phyloP scores from a whole-genome alignment of 2,113 vertebrate genomes.

The Ornithorhynchus anatinus region DNA sequence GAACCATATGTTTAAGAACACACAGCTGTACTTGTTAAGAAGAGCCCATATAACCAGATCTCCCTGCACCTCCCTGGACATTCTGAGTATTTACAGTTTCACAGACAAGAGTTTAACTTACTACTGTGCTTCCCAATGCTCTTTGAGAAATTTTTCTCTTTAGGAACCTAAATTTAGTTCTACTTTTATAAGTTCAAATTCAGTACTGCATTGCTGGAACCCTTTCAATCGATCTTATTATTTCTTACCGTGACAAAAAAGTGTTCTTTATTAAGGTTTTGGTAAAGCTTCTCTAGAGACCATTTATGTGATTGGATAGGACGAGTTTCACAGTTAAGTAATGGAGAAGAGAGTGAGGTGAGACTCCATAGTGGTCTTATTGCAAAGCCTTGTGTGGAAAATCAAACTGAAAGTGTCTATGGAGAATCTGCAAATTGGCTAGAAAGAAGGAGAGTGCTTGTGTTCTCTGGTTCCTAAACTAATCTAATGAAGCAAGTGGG shows the following conservation, averaged over 20 bases:
- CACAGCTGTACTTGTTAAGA: constrained; percentile 68
- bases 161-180: constrained; percentile 61
- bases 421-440: background rate
- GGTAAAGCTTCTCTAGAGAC: background rate
- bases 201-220: constrained; percentile 37
- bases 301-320: background rate
- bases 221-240: constrained; percentile 48
- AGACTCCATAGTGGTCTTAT: background rate
- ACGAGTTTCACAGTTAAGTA: background rate
- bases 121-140: constrained; percentile 55
- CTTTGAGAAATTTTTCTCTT: constrained; percentile 60
- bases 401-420: constrained; percentile 6
- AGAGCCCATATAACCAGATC: constrained; percentile 61
- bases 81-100: constrained; percentile 75
- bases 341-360: background rate
- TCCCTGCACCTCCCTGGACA: constrained; percentile 53
- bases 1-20: constrained; percentile 57
- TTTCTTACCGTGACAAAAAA: constrained; percentile 19
- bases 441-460: background rate
- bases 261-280: background rate
- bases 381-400: too few species aligned
- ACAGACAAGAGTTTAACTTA: constrained; percentile 62
- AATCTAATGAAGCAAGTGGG: constrained; percentile 19
- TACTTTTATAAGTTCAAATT: constrained; percentile 44
- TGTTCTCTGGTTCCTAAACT: constrained; percentile 11